Conservation (phyloP, 2,113 vertebrate species). For the Raja brachyura region DNA sequence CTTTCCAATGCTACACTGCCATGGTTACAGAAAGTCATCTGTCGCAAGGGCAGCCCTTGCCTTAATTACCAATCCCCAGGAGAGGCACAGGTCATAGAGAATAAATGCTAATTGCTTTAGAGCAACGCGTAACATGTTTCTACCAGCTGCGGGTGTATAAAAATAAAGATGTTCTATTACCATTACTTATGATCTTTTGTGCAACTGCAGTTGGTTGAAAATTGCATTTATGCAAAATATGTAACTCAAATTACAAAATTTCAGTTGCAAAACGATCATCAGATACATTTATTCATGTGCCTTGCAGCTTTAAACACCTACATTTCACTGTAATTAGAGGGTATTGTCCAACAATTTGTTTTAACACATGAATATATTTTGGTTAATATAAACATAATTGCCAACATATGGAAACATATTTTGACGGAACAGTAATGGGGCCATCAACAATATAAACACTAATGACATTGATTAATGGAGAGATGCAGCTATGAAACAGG, state of each 20-base stretch:
- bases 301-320: not conserved
- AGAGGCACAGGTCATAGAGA: conserved; percentile 20
- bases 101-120: conserved; percentile 28
- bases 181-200: not conserved
- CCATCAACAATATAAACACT: not conserved
- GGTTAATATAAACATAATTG: not conserved
- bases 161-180: not conserved
- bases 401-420: not conserved
- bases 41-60: conserved; percentile 33
- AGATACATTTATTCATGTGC: not conserved
- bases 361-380: not conserved
- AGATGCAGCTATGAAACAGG: too few species aligned
- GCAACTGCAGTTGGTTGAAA: not conserved
- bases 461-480: too few species aligned
- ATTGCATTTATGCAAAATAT: conserved; percentile 5
- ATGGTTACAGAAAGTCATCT: conserved; percentile 32
- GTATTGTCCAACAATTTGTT: not conserved
- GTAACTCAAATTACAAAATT: not conserved
- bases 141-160: not conserved
- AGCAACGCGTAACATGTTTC: not conserved
- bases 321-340: not conserved
- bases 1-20: conserved; percentile 20
- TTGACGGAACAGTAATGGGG: not conserved
- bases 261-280: not conserved
- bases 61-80: conserved; percentile 31